Evolutionary conservation across 2,797 vertebrate species (phyloP).

Genomic region (Pelochelys cantorii): DNA sequence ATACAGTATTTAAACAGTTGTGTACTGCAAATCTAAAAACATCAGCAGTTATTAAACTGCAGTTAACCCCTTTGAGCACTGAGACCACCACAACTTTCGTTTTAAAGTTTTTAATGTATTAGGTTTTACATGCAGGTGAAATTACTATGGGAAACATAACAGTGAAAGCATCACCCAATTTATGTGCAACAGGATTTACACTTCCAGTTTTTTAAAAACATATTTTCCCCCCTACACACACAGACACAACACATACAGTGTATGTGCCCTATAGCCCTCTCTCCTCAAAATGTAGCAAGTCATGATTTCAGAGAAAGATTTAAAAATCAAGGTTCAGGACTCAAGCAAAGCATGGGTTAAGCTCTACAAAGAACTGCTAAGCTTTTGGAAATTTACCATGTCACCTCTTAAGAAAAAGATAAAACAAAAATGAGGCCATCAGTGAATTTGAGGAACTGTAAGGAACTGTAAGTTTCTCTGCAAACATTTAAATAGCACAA

Average conservation of each 20-base stretch:
- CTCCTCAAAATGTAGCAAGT: constrained; percentile 22
- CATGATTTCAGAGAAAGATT: constrained; percentile 16
- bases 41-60: constrained; percentile 78
- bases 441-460: constrained; percentile 32
- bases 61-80: constrained; percentile 78
- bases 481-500: constrained; percentile 24
- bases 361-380: constrained; percentile 3
- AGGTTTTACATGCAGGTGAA: constrained; percentile 60
- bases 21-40: constrained; percentile 79
- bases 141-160: not conserved
- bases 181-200: constrained; percentile 70
- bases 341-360: constrained; percentile 17
- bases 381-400: constrained; percentile 15
- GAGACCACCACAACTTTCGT: constrained; percentile 72
- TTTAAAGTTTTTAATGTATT: constrained; percentile 17
- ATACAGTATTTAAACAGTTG: constrained; percentile 81
- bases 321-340: not conserved
- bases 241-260: constrained; percentile 7
- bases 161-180: constrained; percentile 66
- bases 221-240: not conserved
- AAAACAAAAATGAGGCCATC: constrained; percentile 45
- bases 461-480: constrained; percentile 53
- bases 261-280: not conserved
- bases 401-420: constrained; percentile 35
- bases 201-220: constrained; percentile 74